phyloP scores from a whole-genome alignment of 2,888 invertebrate species.

The Aleiodes alternator region DNA sequence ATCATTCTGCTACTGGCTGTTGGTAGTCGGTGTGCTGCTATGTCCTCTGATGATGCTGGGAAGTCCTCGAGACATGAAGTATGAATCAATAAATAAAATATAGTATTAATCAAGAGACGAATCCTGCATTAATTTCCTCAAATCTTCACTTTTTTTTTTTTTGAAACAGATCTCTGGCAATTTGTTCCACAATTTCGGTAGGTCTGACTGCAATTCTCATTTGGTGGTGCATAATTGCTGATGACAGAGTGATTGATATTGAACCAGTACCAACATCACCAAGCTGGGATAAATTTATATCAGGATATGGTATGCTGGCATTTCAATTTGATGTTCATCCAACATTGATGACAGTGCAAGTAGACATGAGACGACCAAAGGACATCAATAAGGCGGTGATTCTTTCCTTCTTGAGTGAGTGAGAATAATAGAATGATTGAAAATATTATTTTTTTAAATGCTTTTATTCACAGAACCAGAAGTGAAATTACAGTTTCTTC shows the following conservation, averaged over 20 bases:
- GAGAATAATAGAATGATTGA: constrained; percentile 28
- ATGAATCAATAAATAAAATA: constrained; percentile 64
- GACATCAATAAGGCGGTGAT: constrained; percentile 85
- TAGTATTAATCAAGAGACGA: background rate
- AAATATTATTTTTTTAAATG: constrained; percentile 8
- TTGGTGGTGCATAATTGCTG: constrained; percentile 80
- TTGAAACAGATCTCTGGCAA: constrained; percentile 79
- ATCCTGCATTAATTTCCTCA: constrained; percentile 32
- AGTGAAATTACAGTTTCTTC: no score
- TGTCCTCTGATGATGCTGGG: constrained; percentile 92
- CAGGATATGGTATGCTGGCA: constrained; percentile 74
- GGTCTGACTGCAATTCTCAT: constrained; percentile 80
- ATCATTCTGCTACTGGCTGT: constrained; percentile 90
- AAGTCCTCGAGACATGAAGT: constrained; percentile 96
- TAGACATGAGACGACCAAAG: constrained; percentile 90
- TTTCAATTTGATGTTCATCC: constrained; percentile 88
- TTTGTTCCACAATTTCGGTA: constrained; percentile 82
- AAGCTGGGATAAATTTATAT: constrained; percentile 73
- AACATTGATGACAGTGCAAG: constrained; percentile 91
- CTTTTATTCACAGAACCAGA: background rate
- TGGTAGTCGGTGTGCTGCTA: constrained; percentile 84
- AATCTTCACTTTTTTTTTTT: constrained; percentile 20
- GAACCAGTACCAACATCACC: constrained; percentile 72
- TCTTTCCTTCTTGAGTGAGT: constrained; percentile 82
- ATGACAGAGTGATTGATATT: constrained; percentile 66